Percentiles rank a stretch among this genome's conserved stretches.
These are phyloP conservation scores for Aleiodes testaceus DNA, from an alignment of 2,888 invertebrate species.

Conservation along the genomic window DNA sequence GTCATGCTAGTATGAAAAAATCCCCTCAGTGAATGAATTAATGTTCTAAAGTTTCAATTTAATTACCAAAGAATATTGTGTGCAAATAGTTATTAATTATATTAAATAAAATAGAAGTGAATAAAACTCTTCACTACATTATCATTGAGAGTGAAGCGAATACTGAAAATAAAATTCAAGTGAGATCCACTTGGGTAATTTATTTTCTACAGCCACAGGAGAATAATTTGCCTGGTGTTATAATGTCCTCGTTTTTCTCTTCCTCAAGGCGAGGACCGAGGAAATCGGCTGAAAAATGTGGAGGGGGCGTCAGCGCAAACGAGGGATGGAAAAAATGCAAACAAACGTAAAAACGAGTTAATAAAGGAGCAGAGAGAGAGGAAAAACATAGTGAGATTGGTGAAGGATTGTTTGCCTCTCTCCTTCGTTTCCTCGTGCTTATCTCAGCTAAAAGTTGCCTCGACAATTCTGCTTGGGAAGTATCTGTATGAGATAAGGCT, in stretches of 20 bases:
- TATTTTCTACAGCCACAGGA: constrained; percentile 47
- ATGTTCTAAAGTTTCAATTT: no score
- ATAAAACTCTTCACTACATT: constrained; percentile 5
- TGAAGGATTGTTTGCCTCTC: constrained; percentile 39
- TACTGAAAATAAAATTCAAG: constrained; percentile 43
- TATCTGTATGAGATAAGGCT: constrained; percentile 40
- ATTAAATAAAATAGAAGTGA: no score
- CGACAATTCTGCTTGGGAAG: constrained; percentile 48
- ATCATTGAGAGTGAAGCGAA: neutral
- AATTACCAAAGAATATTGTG: no score
- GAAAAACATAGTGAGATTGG: constrained; percentile 17
- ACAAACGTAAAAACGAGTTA: constrained; percentile 10
- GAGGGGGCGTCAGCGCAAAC: constrained; percentile 8
- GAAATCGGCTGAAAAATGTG: constrained; percentile 37
- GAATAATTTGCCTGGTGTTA: constrained; percentile 49
- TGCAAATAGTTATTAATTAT: no score
- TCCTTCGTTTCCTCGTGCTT: constrained; percentile 41
- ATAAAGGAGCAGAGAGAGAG: neutral
- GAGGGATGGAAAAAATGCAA: constrained; percentile 14
- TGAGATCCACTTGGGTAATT: constrained; percentile 42
- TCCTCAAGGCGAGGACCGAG: constrained; percentile 13
- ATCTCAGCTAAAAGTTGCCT: constrained; percentile 49
- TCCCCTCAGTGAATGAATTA: no score
- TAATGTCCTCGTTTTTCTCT: constrained; percentile 5
- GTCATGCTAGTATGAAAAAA: no score